phyloP scores from a whole-genome alignment of 2,888 invertebrate species.

The Lithophane leautieri region DNA sequence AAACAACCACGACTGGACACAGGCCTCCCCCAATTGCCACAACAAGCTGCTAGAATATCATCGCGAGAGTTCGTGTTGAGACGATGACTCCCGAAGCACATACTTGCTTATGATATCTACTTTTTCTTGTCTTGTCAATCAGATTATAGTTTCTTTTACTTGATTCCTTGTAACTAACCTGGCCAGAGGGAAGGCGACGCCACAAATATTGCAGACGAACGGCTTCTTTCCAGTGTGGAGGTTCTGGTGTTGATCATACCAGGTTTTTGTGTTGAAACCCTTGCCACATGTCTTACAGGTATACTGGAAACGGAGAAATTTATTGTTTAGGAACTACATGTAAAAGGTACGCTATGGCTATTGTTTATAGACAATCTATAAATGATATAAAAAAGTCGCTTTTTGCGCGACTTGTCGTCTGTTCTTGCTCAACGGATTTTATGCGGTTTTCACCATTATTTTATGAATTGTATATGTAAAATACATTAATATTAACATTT shows the following conservation, averaged over 20 bases:
- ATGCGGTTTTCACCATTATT: too few relatives aligned
- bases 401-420: too few relatives aligned
- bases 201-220: constrained; percentile 85
- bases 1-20: too few relatives aligned
- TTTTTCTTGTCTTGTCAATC: too few relatives aligned
- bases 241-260: constrained; percentile 86
- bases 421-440: too few relatives aligned
- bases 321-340: not conserved
- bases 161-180: constrained; percentile 69
- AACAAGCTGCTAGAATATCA: not conserved
- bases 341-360: not conserved
- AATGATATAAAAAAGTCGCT: too few relatives aligned
- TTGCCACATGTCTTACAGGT: constrained; percentile 73
- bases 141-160: too few relatives aligned
- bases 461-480: too few relatives aligned
- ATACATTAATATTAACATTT: too few relatives aligned
- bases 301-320: constrained; percentile 46
- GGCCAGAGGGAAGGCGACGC: constrained; percentile 82
- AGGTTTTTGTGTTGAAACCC: constrained; percentile 85
- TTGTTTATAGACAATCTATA: not conserved
- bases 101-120: not conserved
- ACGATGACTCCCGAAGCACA: not conserved
- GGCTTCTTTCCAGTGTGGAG: constrained; percentile 83
- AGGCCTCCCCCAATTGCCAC: too few relatives aligned
- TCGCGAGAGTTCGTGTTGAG: not conserved